Evolutionary conservation across 2,113 vertebrate genomes (phyloP), one percentile per base, ranked within the genome.

Genomic region (Misgurnus mizolepis): DNA sequence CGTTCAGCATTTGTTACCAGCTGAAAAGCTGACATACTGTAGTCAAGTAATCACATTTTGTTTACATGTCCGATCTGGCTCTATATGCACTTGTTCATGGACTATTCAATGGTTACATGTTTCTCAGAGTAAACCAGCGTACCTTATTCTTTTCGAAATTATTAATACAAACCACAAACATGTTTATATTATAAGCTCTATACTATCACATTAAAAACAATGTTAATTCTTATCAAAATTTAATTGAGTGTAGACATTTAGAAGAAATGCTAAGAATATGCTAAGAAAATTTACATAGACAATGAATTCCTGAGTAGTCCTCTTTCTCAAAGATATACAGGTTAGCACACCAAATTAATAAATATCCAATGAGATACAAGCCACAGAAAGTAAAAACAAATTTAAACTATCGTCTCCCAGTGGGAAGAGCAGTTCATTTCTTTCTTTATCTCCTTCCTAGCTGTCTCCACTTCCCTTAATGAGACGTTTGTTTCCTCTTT

Each of bases 401-500:
- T 76, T 45, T 34, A 18, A 22, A 27, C 14, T 41, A 53, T 45
- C 43, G 18, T 45, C 22, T 69, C 6, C 18, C 34, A n/a, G 53
- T 40, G 58, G 50, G 15, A 4, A 45, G 34, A 22, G 39, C 76
- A 50, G 75, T 77, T 55, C 49, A 49, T 49, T 39, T 45, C 50
- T 65, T 41, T 27, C 1, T 73, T 39, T 86, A 75, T 89, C 88
- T 81, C 85, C 88, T 72, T 82, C 88, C 88, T 96, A 96, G 86
- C 90, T 90, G 83, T 95, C 95, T 0, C 92, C 94, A 65, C 78
- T 66, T 67, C 88, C 96, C 79, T 95, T 97, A 88, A 99, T 99
- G 76, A 99, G 95, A 50, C 96, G 94, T 89, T 98, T 99, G 90
- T 96, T 95, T 87, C 98, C 98, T 41, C 97, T 93, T 66, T 98